Base-by-base conservation (phyloP, 2,797 vertebrate genomes). In the Sphaeramia orbicularis region DNA sequence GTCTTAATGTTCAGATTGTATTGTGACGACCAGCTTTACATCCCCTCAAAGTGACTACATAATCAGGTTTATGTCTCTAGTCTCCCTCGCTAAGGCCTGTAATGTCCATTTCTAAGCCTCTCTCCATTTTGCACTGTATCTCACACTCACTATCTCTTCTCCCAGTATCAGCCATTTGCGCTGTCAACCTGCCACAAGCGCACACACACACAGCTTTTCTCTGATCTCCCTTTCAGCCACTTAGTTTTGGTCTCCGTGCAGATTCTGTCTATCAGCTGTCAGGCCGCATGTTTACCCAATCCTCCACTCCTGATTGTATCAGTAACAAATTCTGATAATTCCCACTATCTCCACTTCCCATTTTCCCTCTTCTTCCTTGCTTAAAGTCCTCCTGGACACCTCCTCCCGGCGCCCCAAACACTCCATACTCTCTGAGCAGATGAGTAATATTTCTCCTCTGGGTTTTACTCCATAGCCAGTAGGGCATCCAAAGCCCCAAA, bases 121-220 rank as follows among this genome's bases (percentile, higher is more conserved):
- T 77, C 71, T 78, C 70, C 60, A 71, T 85, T 81, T 86, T 74
- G 64, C 65, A 80, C 66, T 77, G 83, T 76, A 85, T 86, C 80
- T 75, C 72, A 18, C 50, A 47, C 42, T 6, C 37, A 3, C 57
- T 2, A 82, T 76, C 63, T 70, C 45, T 50, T 67, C 36, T 38
- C 63, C 49, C 65, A 61, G 55, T 72, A 68, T 81, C 49, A 49
- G 63, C 60, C 37, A 58, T 77, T 80, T 78, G 66, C 67, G 56
- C 73, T 30, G 18, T 51, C 5, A 4, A 65, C 42, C 63, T 49
- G 38, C 10, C 10, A 4, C 14, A 35, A 42, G 30, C 11, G 15
- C 56, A 13, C 61, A 35, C 5, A 30, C 54, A 24, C 56, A 58
- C 50, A 21, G 35, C 59, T 54, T 24, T 30, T 47, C 43, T 56